These are phyloP conservation scores for Ovis aries DNA, from an alignment of 2,113 vertebrate genomes.

Conservation along the genomic window DNA sequence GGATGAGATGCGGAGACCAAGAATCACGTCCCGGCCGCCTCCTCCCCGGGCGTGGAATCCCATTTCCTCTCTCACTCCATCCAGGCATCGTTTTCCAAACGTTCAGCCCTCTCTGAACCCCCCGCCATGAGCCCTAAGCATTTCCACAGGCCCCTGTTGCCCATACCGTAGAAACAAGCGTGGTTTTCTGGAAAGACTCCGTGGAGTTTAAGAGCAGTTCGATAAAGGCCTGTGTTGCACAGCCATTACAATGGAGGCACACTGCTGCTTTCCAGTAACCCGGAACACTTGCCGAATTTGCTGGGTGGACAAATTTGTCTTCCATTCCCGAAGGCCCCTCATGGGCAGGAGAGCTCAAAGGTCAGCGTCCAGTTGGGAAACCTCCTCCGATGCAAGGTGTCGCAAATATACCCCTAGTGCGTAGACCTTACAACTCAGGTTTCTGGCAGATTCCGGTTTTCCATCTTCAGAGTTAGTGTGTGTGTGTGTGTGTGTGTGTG, in stretches of 20 bases:
- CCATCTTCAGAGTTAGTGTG: no score
- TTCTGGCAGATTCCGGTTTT: no score
- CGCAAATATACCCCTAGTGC: accelerated
- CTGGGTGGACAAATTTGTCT: neutral
- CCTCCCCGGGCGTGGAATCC: accelerated
- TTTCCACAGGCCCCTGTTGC: no score
- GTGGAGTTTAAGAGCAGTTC: accelerated
- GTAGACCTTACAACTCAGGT: neutral
- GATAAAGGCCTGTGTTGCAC: accelerated
- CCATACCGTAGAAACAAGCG: neutral
- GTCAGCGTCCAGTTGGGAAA: no score
- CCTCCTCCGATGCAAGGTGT: accelerated
- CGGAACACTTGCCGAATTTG: neutral
- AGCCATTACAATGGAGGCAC: neutral
- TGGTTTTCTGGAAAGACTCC: neutral
- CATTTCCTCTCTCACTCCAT: accelerated
- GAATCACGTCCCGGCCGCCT: accelerated
- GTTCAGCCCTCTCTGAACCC: accelerated
- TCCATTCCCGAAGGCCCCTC: neutral
- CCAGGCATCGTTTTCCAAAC: neutral
- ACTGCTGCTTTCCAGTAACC: neutral
- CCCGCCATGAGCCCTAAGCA: neutral
- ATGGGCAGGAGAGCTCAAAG: neutral
- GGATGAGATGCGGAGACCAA: neutral
- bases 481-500: no score